Conservation (phyloP, 2,888 invertebrate genomes). For the Biston stratarius region DNA sequence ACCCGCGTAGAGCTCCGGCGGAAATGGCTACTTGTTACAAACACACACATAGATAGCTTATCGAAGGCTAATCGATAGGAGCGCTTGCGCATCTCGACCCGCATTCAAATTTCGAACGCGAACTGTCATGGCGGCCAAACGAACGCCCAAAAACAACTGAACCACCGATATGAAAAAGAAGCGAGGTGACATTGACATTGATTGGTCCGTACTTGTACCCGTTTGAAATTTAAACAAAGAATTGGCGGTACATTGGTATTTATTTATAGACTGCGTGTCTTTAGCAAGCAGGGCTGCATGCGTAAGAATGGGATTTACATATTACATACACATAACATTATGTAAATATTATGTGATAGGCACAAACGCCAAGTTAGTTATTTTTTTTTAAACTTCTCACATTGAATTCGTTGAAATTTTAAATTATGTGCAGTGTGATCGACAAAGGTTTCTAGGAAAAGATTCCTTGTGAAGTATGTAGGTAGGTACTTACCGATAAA, state of each 20-base stretch:
- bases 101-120: constrained; percentile 83
- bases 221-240: constrained; percentile 56
- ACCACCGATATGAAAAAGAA: constrained; percentile 62
- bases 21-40: constrained; percentile 65
- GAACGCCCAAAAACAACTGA: constrained; percentile 65
- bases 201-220: constrained; percentile 65
- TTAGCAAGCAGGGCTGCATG: constrained; percentile 36
- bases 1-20: constrained; percentile 62
- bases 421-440: constrained; percentile 4
- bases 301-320: constrained; percentile 35
- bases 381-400: constrained; percentile 13
- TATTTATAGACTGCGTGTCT: constrained; percentile 30
- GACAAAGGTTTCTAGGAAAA: constrained; percentile 5
- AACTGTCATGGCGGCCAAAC: constrained; percentile 77
- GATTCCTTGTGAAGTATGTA: not conserved
- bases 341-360: constrained; percentile 24
- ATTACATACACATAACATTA: constrained; percentile 20
- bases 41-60: constrained; percentile 66
- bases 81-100: constrained; percentile 79
- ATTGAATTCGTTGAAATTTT: constrained; percentile 10
- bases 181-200: constrained; percentile 76
- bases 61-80: constrained; percentile 75
- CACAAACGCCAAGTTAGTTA: constrained; percentile 1
- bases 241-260: constrained; percentile 41
- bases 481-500: not conserved